Evolutionary conservation across 1,140 invertebrate species (phyloP), one percentile per base, ranked within the genome.

Genomic region (Lordiphosa clarofinis): DNA sequence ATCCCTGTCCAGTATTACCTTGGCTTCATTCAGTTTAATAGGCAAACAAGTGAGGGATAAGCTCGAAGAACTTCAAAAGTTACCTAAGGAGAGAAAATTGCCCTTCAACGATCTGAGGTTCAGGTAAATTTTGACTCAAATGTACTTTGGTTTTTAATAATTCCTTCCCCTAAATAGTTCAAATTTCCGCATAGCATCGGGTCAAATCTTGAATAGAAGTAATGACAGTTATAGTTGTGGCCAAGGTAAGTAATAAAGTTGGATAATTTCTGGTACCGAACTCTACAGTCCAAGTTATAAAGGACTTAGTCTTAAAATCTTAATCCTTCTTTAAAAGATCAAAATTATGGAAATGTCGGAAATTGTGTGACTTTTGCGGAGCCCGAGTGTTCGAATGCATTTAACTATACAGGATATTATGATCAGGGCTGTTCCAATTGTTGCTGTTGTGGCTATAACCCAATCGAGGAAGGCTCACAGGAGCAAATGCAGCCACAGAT

Each of bases 111-210:
- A 24, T 24, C 21, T 24, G 21, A 24, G 21, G 1, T 6, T 24
- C 21, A 5, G 21, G 21, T 24, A 24, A 24, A 1, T 24, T 24
- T 24, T 5, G 21, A 4, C 21, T 4, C 21, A 3, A 24, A 2
- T 24, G 5, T 0, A 24, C n/a, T 19, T 4, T n/a, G 8, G 7
- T 4, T 12, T 6, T 15, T 48, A 2, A 24, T 47, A 9, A 12
- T 28, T 8, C 33, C 8, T 31, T 48, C 38, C 10, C 10, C 4
- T 24, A 6, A 5, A 8, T 8, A 62, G 64, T 5, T 11, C 6
- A 7, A 3, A 10, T 24, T 33, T 33, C 31, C 64, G 64, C 21
- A 48, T 67, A 2, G 11, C 37, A 8, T 62, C 64, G 5, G 64
- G 64, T 13, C 35, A 55, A 11, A 38, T 38, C 7, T 0, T 7